Evolutionary conservation across 2,888 invertebrate species (phyloP).

Genomic region (Resseliella maxima): DNA sequence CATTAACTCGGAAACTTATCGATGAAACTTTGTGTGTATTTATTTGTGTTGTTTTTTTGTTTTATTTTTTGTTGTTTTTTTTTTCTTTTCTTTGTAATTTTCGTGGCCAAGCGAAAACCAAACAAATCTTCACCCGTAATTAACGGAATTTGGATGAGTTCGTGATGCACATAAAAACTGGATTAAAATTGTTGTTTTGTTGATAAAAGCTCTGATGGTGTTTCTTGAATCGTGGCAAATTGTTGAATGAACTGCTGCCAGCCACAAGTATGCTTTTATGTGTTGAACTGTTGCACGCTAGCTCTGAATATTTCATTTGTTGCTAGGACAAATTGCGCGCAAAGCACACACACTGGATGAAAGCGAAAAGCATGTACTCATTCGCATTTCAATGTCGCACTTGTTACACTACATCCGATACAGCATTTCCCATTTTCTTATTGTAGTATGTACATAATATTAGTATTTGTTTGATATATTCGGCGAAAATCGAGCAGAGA

Average conservation of each 20-base stretch:
- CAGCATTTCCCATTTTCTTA: neutral
- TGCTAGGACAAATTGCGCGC: slow-evolving; percentile 25
- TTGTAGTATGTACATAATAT: neutral
- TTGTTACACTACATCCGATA: slow-evolving; percentile 2
- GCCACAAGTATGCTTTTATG: slow-evolving; percentile 32
- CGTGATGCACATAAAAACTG: neutral
- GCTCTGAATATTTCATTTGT: neutral
- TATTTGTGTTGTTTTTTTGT: too few relatives aligned
- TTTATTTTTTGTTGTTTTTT: too few relatives aligned
- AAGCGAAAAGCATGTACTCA: neutral
- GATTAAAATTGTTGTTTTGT: neutral
- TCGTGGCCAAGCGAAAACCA: too few relatives aligned
- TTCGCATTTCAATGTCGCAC: neutral
- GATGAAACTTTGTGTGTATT: too few relatives aligned
- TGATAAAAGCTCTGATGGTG: neutral
- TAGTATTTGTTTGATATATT: neutral
- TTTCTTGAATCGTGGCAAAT: slow-evolving; percentile 42
- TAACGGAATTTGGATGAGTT: too few relatives aligned
- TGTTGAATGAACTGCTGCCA: slow-evolving; percentile 26
- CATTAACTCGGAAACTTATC: too few relatives aligned
- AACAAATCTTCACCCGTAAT: too few relatives aligned
- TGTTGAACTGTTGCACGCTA: neutral
- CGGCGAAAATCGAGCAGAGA: neutral
- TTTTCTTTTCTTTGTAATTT: too few relatives aligned
- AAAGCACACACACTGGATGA: slow-evolving; percentile 17